These are phyloP conservation scores for Onthophagus sagittarius DNA, from an alignment of 2,888 invertebrate genomes.

Conservation along the genomic window DNA sequence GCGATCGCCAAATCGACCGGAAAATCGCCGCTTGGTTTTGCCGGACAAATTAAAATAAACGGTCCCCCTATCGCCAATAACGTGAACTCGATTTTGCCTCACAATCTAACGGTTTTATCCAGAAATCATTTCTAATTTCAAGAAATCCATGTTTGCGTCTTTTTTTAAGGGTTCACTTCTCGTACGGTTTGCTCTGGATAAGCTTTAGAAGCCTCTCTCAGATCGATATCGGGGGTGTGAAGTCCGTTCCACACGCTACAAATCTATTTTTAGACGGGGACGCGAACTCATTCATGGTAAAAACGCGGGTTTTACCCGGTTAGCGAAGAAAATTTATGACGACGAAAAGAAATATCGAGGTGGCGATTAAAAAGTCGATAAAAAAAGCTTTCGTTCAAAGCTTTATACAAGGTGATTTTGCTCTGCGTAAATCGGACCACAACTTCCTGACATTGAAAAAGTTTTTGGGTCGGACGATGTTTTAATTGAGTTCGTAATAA, in stretches of 20 bases:
- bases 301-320: neutral
- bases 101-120: neutral
- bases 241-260: slow-evolving; percentile 29
- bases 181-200: slow-evolving; percentile 23
- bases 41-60: neutral
- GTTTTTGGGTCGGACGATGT: neutral
- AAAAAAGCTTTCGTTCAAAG: neutral
- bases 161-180: slow-evolving; percentile 16
- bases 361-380: neutral
- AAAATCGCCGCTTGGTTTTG: neutral
- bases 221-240: slow-evolving; percentile 34
- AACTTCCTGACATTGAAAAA: neutral
- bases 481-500: neutral
- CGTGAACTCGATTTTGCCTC: neutral
- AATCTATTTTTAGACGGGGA: slow-evolving; percentile 8
- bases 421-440: neutral
- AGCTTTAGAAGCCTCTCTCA: slow-evolving; percentile 30
- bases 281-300: neutral
- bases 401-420: neutral
- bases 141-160: neutral
- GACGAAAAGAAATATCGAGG: neutral
- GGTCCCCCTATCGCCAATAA: neutral
- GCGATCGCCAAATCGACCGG: neutral
- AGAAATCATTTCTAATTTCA: neutral
- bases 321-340: neutral